phyloP scores from a whole-genome alignment of 2,113 vertebrate species.

The Anhinga anhinga region DNA sequence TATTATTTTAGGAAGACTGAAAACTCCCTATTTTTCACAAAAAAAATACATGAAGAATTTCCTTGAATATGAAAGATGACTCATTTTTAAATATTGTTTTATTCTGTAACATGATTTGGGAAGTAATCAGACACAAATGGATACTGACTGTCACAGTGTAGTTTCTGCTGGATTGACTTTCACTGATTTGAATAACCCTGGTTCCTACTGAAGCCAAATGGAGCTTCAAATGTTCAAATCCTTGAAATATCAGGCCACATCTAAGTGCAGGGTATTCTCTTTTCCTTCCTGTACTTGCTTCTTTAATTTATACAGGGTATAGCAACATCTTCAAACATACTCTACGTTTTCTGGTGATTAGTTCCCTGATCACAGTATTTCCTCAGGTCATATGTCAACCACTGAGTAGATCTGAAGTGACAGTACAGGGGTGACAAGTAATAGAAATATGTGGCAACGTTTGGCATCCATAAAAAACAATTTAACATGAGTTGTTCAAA shows the following conservation, averaged over 20 bases:
- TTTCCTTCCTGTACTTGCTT: neutral
- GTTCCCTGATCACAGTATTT: neutral
- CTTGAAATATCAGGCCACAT: neutral
- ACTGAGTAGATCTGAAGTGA: neutral
- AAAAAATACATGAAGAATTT: neutral
- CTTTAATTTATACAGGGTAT: neutral
- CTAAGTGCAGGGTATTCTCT: neutral
- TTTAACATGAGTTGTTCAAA: neutral
- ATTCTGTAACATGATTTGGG: neutral
- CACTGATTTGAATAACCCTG: neutral
- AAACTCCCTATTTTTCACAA: neutral
- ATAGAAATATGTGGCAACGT: neutral
- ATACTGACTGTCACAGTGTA: neutral
- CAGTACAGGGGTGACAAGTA: neutral
- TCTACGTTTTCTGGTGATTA: neutral
- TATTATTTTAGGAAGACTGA: neutral
- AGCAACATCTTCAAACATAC: neutral
- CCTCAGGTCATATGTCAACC: neutral
- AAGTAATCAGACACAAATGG: neutral
- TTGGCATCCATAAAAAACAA: neutral
- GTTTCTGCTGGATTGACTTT: conserved; percentile 2
- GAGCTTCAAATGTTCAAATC: neutral
- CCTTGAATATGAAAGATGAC: neutral
- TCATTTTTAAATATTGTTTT: conserved; percentile 19
- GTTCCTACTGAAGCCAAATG: neutral